Evolutionary conservation across 2,113 vertebrate genomes (phyloP).

Genomic region (Rhipidura dahli): DNA sequence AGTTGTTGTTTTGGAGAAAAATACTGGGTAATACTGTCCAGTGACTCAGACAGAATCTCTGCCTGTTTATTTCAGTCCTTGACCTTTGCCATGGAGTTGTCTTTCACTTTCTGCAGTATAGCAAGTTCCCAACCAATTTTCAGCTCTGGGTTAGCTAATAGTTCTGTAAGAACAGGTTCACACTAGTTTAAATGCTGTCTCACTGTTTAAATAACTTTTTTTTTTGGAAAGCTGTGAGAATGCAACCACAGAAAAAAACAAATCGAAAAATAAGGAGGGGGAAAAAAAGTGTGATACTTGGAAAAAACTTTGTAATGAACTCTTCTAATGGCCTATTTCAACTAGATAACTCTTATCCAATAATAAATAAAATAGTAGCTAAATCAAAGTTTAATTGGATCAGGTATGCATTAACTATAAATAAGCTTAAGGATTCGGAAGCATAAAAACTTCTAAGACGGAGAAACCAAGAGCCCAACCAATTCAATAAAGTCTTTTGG

Average conservation of each 20-base stretch:
- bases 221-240: not conserved
- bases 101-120: not conserved
- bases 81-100: not conserved
- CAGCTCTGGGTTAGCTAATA: not conserved
- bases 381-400: not conserved
- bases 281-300: not conserved
- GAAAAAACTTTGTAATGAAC: not conserved
- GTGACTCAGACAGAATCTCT: not conserved
- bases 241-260: not conserved
- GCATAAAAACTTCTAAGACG: not conserved
- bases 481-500: not conserved
- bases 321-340: not conserved
- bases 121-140: not conserved
- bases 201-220: not conserved
- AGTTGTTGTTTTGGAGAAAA: not conserved
- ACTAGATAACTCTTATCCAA: not conserved
- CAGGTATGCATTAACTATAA: not conserved
- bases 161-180: not conserved
- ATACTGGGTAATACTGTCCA: not conserved
- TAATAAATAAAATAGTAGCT: not conserved
- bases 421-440: not conserved
- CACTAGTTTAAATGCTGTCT: not conserved
- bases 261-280: not conserved
- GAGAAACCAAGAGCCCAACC: not conserved
- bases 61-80: not conserved